Percentiles rank a stretch among this genome's conserved stretches.
Evolutionary conservation across 2,888 invertebrate genomes (phyloP).

Genomic region (Hipparchia semele): DNA sequence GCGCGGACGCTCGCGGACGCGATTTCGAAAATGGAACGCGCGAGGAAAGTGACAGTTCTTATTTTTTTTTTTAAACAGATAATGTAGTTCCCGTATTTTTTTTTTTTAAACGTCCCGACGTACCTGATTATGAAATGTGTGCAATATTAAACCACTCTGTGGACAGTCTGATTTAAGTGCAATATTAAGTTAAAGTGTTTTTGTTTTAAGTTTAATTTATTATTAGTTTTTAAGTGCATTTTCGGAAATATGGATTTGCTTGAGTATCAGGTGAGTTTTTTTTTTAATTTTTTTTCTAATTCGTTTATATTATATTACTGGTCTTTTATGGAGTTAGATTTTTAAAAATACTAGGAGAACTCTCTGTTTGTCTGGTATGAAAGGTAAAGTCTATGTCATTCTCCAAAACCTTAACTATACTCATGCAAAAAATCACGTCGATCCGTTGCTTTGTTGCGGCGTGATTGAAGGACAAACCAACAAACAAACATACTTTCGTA

Average conservation of each 20-base stretch:
- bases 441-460: no score
- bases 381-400: no score
- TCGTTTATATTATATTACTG: no score
- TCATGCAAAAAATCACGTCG: no score
- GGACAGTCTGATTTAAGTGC: slow-evolving; percentile 75
- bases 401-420: no score
- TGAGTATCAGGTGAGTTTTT: slow-evolving; percentile 72
- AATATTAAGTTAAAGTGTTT: slow-evolving; percentile 55
- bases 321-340: no score
- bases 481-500: no score
- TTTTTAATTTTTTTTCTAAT: slow-evolving; percentile 29
- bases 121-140: slow-evolving; percentile 51
- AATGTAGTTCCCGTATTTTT: slow-evolving; percentile 34
- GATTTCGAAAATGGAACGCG: slow-evolving; percentile 50
- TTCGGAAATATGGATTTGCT: slow-evolving; percentile 66
- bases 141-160: slow-evolving; percentile 70
- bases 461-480: no score
- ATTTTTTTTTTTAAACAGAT: slow-evolving; percentile 41
- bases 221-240: slow-evolving; percentile 43
- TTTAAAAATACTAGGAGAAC: no score
- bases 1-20: slow-evolving; percentile 56
- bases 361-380: no score
- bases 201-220: slow-evolving; percentile 42
- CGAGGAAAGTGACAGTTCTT: slow-evolving; percentile 44
- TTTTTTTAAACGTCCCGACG: slow-evolving; percentile 37